Conservation (phyloP, 2,113 vertebrate genomes). For the Thinocorus orbignyianus region DNA sequence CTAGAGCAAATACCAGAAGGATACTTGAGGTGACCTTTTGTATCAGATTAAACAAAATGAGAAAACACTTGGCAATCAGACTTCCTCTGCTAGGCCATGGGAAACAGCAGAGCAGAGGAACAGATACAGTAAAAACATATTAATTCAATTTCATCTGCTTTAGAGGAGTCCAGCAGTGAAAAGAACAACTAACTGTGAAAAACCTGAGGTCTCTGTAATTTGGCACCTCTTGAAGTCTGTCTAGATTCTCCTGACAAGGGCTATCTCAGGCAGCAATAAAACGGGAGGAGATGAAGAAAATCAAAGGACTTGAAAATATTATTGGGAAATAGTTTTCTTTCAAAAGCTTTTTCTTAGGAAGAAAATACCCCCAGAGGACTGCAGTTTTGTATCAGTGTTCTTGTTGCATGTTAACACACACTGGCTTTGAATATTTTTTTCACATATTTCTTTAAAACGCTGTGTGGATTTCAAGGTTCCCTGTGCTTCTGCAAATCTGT, state of each 20-base stretch:
- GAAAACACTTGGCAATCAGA: slow-evolving; percentile 58
- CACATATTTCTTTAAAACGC: neutral
- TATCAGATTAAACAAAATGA: slow-evolving; percentile 62
- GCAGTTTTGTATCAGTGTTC: neutral
- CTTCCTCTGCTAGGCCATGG: slow-evolving; percentile 55
- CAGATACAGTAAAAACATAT: slow-evolving; percentile 50
- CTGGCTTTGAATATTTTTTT: neutral
- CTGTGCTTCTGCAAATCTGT: neutral
- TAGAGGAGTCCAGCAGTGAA: neutral
- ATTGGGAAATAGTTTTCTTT: neutral
- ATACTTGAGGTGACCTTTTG: slow-evolving; percentile 59
- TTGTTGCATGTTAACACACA: neutral
- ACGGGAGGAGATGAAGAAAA: neutral
- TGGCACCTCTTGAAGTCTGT: neutral
- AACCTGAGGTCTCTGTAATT: neutral
- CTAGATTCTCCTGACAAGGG: neutral
- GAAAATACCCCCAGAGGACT: neutral
- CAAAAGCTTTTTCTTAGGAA: neutral
- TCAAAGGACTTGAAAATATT: neutral
- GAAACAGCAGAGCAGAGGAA: slow-evolving; percentile 39
- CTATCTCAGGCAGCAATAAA: neutral
- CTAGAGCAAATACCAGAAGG: slow-evolving; percentile 49
- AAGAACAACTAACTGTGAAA: slow-evolving; percentile 45
- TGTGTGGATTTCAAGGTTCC: neutral
- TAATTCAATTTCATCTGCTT: slow-evolving; percentile 29